phyloP scores from a whole-genome alignment of 2,888 invertebrate genomes.

The Drosophila picticornis region DNA sequence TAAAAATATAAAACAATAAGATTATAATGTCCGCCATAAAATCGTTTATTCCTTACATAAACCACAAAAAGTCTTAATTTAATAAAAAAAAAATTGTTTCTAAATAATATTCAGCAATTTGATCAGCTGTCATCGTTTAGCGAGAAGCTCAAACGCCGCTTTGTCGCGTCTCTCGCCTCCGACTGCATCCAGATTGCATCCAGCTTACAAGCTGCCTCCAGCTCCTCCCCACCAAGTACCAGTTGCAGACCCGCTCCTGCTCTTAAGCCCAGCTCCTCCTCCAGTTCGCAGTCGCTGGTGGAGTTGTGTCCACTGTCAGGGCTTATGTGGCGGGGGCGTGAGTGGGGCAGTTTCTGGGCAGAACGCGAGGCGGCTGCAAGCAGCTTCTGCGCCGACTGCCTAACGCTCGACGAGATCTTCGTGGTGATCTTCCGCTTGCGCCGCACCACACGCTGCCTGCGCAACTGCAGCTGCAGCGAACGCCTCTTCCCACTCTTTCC shows the following conservation, averaged over 20 bases:
- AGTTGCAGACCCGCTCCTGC: not conserved
- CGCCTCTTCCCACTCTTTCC: slow-evolving; percentile 19
- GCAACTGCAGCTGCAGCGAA: slow-evolving; percentile 63
- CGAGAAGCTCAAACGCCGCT: slow-evolving; percentile 72
- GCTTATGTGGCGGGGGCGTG: slow-evolving; percentile 68
- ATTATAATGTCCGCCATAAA: slow-evolving; percentile 18
- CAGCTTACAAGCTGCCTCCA: slow-evolving; percentile 59
- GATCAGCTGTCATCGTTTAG: slow-evolving; percentile 49
- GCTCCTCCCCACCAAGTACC: slow-evolving; percentile 44
- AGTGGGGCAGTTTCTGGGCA: slow-evolving; percentile 39
- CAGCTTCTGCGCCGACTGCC: slow-evolving; percentile 79
- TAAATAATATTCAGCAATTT: not conserved
- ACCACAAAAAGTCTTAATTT: slow-evolving; percentile 35
- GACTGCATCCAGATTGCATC: slow-evolving; percentile 65
- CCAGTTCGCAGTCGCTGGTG: slow-evolving; percentile 72
- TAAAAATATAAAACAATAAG: not conserved
- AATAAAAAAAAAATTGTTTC: slow-evolving; percentile 41
- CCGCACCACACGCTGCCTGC: slow-evolving; percentile 82
- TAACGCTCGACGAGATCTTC: slow-evolving; percentile 72
- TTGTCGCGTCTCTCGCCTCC: slow-evolving; percentile 62
- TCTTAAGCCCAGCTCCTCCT: slow-evolving; percentile 31
- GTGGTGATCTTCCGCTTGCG: slow-evolving; percentile 78
- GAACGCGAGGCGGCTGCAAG: slow-evolving; percentile 57
- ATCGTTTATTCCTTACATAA: slow-evolving; percentile 47
- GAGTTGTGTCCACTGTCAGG: slow-evolving; percentile 85